These are phyloP conservation scores for Anodontia alba DNA, from an alignment of 2,888 invertebrate genomes.

Conservation along the genomic window DNA sequence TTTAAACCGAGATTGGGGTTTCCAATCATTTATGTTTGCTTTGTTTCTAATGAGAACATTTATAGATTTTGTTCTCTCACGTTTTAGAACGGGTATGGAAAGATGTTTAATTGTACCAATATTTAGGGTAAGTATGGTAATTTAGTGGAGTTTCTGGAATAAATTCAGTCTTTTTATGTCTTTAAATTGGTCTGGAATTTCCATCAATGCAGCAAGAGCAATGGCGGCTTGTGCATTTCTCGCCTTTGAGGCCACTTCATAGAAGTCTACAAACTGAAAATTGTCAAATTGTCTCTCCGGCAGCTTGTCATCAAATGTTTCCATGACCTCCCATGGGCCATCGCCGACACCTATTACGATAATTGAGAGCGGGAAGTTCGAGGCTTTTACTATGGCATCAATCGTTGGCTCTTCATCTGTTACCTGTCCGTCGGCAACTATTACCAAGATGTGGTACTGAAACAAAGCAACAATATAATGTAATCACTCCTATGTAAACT, in stretches of 20 bases:
- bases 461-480: no score
- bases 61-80: no score
- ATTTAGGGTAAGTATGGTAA: no score
- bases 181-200: not conserved
- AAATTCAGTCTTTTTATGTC: not conserved
- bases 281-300: slow-evolving; percentile 86
- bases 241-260: not conserved
- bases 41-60: no score
- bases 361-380: slow-evolving; percentile 85
- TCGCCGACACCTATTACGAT: slow-evolving; percentile 86
- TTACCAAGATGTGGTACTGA: slow-evolving; percentile 86
- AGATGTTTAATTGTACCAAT: no score
- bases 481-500: no score
- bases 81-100: no score
- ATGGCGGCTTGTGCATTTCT: not conserved
- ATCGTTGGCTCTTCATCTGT: slow-evolving; percentile 85
- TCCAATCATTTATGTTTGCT: no score
- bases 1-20: no score
- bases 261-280: not conserved
- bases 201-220: not conserved
- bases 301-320: slow-evolving; percentile 85
- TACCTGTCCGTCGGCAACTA: slow-evolving; percentile 86
- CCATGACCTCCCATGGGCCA: slow-evolving; percentile 86
- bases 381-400: slow-evolving; percentile 86
- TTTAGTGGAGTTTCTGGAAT: not conserved